phyloP scores from a whole-genome alignment of 2,888 invertebrate genomes.

The Colletes collaris region DNA sequence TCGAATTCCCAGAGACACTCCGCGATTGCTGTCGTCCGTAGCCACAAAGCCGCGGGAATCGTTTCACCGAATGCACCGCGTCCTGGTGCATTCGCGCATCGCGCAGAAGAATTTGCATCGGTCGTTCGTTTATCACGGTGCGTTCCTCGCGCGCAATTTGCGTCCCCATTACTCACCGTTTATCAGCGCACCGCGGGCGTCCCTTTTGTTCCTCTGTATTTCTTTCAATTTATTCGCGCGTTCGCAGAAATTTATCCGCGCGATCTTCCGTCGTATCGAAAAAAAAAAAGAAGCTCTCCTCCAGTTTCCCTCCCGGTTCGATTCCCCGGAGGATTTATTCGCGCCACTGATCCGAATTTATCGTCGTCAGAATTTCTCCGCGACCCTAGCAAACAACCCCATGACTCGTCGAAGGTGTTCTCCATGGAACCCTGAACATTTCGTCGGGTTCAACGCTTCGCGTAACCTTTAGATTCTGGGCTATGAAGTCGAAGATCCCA shows the following conservation, averaged over 20 bases:
- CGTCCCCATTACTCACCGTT: conserved; percentile 73
- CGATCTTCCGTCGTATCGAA: conserved; percentile 5
- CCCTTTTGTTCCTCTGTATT: conserved; percentile 32
- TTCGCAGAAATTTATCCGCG: conserved; percentile 48
- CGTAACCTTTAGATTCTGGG: no score
- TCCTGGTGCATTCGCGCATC: conserved; percentile 29
- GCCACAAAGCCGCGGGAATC: conserved; percentile 11
- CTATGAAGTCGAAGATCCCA: no score
- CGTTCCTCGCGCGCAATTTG: conserved; percentile 67
- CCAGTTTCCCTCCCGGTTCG: conserved; percentile 20
- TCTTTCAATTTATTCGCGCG: conserved; percentile 58
- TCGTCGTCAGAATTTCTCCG: conserved; percentile 23
- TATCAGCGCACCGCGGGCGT: conserved; percentile 64
- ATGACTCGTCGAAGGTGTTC: not conserved
- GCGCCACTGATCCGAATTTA: conserved; percentile 34
- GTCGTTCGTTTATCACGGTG: conserved; percentile 64
- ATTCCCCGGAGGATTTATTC: conserved; percentile 27
- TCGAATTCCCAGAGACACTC: no score
- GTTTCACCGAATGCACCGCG: conserved; percentile 36
- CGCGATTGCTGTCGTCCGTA: not conserved
- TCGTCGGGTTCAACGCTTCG: not conserved
- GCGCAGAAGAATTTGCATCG: conserved; percentile 62
- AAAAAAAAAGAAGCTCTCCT: conserved; percentile 1
- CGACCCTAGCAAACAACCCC: not conserved
- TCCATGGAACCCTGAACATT: conserved; percentile 3